A percentile compares a stretch with the other conserved stretches of the same genome.
Evolutionary conservation across 2,797 vertebrate species (phyloP).

Genomic region (Rallus crepitans): DNA sequence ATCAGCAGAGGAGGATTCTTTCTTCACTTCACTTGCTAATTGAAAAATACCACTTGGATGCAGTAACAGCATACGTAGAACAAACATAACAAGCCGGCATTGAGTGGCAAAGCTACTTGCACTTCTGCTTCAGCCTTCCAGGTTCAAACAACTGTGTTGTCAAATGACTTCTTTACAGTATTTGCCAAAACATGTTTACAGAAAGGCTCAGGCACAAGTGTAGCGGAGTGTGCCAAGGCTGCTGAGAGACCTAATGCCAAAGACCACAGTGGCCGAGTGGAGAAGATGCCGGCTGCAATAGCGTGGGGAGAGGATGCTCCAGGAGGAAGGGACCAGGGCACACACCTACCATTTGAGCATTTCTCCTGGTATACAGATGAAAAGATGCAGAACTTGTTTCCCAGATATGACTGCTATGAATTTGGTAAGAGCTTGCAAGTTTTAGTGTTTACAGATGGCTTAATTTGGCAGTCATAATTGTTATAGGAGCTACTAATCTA

Average conservation of each 20-base stretch:
- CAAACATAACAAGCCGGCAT: slow-evolving; percentile 51
- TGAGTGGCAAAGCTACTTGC: slow-evolving; percentile 18
- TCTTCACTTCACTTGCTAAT: slow-evolving; percentile 73
- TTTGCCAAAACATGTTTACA: slow-evolving; percentile 19
- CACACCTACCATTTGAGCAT: not conserved
- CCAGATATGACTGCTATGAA: slow-evolving; percentile 41
- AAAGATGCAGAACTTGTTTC: slow-evolving; percentile 42
- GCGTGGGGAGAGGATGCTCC: not conserved
- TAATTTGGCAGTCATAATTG: slow-evolving; percentile 78
- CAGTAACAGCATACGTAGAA: slow-evolving; percentile 68
- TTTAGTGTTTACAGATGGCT: slow-evolving; percentile 81
- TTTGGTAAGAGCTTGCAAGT: slow-evolving; percentile 67
- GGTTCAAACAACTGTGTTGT: not conserved
- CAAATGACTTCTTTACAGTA: not conserved
- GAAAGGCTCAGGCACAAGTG: not conserved
- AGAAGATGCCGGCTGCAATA: accelerated
- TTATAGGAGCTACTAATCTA: slow-evolving; percentile 77
- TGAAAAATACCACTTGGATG: slow-evolving; percentile 75
- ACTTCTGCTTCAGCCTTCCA: slow-evolving; percentile 53
- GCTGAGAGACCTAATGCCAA: not conserved
- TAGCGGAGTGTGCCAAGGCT: accelerated
- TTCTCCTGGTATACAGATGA: not conserved
- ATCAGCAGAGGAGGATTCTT: slow-evolving; percentile 8
- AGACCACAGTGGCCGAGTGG: accelerated
- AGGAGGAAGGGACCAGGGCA: not conserved